phyloP scores from a whole-genome alignment of 2,113 vertebrate genomes.

The Athene cunicularia region DNA sequence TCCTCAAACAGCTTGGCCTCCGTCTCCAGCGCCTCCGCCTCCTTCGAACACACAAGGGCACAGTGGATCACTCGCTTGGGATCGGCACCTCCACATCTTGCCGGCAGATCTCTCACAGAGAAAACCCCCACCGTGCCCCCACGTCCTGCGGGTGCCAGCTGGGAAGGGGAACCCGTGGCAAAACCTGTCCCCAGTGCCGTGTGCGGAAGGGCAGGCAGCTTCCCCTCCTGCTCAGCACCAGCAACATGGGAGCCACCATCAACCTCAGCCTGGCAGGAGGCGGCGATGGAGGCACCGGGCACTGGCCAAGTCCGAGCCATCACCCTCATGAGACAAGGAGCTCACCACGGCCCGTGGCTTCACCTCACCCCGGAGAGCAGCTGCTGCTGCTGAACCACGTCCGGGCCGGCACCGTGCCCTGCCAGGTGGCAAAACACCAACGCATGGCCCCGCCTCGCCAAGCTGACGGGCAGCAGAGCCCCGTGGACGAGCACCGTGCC shows the following conservation, averaged over 20 bases:
- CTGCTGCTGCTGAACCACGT: accelerated
- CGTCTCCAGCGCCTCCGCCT: constrained; percentile 87
- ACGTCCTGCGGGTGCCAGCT: not conserved
- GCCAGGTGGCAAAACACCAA: not conserved
- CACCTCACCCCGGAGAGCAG: accelerated
- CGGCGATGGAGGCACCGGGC: not conserved
- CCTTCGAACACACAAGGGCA: constrained; percentile 70
- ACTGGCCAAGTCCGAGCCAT: not conserved
- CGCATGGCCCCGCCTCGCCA: accelerated
- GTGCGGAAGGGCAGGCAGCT: not conserved
- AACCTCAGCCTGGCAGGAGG: not conserved
- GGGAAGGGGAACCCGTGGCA: not conserved
- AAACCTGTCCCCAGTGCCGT: not conserved
- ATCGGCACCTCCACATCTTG: accelerated
- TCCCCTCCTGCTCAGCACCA: not conserved
- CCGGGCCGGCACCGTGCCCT: accelerated
- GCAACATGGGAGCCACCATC: not conserved
- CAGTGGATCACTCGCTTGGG: not conserved
- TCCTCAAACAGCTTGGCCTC: constrained; percentile 94
- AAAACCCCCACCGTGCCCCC: not conserved
- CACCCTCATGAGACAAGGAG: accelerated
- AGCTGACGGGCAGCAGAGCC: not conserved
- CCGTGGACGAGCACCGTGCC: accelerated
- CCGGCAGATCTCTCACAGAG: not conserved
- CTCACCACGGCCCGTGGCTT: accelerated